These are phyloP conservation scores for Bibio marci DNA, from an alignment of 2,888 invertebrate genomes.

Conservation along the genomic window DNA sequence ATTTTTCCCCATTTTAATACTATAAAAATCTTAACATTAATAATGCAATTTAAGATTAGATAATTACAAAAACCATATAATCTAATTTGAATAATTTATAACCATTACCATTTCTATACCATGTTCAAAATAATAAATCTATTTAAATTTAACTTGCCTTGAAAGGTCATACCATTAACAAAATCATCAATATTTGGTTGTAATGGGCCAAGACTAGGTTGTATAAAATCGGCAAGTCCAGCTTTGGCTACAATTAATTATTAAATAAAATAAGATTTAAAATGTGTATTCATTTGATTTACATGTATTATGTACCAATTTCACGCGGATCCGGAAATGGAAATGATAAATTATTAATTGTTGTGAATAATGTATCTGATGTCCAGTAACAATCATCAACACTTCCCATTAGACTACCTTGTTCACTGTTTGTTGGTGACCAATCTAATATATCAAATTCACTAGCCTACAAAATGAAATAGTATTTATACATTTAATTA, in stretches of 20 bases:
- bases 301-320: conserved; percentile 46
- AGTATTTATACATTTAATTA: not conserved
- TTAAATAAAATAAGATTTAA: not conserved
- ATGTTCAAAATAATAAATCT: no score
- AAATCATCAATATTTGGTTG: conserved; percentile 95
- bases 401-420: conserved; percentile 19
- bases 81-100: no score
- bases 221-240: conserved; percentile 89
- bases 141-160: conserved; percentile 40
- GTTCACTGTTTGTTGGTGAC: conserved; percentile 24
- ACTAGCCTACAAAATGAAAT: conserved; percentile 20
- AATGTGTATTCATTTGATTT: not conserved
- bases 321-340: conserved; percentile 94
- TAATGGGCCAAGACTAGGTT: conserved; percentile 90
- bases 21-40: no score
- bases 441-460: conserved; percentile 30
- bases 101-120: no score
- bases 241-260: conserved; percentile 40
- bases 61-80: no score
- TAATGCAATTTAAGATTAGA: no score
- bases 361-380: conserved; percentile 81
- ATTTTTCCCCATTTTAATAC: no score
- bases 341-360: conserved; percentile 52
- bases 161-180: conserved; percentile 76
- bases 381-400: conserved; percentile 32